A percentile compares a stretch with the other conserved stretches of the same genome.
These are phyloP conservation scores for Drosophila mayaguana DNA, from an alignment of 2,888 invertebrate genomes.

Conservation along the genomic window DNA sequence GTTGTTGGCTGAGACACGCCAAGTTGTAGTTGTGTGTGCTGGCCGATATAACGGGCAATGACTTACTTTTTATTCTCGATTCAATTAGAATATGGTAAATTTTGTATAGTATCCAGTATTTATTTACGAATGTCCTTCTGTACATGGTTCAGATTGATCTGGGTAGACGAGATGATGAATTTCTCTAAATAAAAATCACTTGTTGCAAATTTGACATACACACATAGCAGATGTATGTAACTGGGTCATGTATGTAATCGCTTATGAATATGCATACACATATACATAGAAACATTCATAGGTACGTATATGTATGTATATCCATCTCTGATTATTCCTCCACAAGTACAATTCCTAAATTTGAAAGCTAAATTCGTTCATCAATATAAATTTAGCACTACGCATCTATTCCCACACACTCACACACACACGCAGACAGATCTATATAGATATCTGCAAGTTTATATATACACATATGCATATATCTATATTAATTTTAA, in stretches of 20 bases:
- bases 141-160: not conserved
- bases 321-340: slow-evolving; percentile 5
- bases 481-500: slow-evolving; percentile 4
- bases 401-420: slow-evolving; percentile 22
- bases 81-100: not conserved
- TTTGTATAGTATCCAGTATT: not conserved
- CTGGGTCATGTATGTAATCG: slow-evolving; percentile 4
- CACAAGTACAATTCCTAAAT: slow-evolving; percentile 20
- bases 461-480: not conserved
- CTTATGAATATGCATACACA: not conserved
- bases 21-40: slow-evolving; percentile 3
- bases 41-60: slow-evolving; percentile 8
- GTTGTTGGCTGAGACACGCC: slow-evolving; percentile 4
- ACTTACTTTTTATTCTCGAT: slow-evolving; percentile 1
- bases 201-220: slow-evolving; percentile 5
- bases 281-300: not conserved
- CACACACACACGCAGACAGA: slow-evolving; percentile 3
- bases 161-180: not conserved
- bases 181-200: slow-evolving; percentile 1
- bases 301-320: not conserved
- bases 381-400: slow-evolving; percentile 26
- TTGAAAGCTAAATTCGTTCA: slow-evolving; percentile 35
- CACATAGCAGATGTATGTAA: slow-evolving; percentile 1
- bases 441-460: slow-evolving; percentile 6
- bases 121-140: not conserved